phyloP scores from a whole-genome alignment of 1,140 invertebrate species.

The Drosophila tani region DNA sequence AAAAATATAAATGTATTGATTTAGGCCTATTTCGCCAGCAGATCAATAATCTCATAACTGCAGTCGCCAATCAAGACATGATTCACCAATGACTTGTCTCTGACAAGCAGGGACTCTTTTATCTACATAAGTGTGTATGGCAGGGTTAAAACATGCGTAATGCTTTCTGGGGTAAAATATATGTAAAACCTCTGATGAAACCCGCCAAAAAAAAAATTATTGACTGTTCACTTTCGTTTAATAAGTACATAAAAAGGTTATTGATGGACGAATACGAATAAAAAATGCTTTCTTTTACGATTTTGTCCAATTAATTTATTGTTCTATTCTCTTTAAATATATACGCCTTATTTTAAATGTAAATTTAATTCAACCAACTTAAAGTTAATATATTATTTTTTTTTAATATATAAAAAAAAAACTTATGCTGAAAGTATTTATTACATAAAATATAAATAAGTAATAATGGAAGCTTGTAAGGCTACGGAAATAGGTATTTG shows the following conservation, averaged over 20 bases:
- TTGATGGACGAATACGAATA: neutral
- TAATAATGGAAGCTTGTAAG: slow-evolving; percentile 1
- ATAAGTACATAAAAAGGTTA: neutral
- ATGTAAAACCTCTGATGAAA: neutral
- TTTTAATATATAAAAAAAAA: neutral
- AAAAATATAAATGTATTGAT: neutral
- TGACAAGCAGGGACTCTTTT: too few relatives aligned
- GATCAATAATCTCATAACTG: too few relatives aligned
- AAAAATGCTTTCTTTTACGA: neutral
- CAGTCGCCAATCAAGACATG: too few relatives aligned
- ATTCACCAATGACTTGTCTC: too few relatives aligned
- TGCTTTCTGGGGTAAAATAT: neutral
- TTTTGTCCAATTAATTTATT: neutral
- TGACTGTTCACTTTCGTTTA: neutral
- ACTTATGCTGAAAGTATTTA: neutral
- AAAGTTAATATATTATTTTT: neutral
- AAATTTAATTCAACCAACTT: neutral
- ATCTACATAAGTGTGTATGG: neutral
- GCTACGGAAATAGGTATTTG: neutral
- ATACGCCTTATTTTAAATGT: neutral
- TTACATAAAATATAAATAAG: neutral
- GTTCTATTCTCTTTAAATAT: neutral
- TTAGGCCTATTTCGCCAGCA: too few relatives aligned
- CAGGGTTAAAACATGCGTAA: slow-evolving; percentile 4
- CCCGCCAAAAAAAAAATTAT: neutral